Evolutionary conservation across 2,797 vertebrate genomes (phyloP), one percentile per base, ranked within the genome.

Genomic region (Glossophaga mutica): DNA sequence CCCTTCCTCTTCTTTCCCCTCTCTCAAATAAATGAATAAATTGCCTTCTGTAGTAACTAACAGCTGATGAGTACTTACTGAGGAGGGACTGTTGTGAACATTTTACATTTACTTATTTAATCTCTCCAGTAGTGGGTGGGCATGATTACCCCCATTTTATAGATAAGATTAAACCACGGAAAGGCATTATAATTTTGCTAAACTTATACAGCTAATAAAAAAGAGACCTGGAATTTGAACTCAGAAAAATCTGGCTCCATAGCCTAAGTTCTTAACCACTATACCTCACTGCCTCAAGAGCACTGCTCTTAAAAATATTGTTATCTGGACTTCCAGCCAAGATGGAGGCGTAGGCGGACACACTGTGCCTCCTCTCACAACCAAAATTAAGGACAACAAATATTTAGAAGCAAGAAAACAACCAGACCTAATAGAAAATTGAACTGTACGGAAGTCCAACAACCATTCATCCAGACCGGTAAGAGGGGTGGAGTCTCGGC

Each of bases 111-210:
- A 79, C 39, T 71, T 89, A 85, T 52, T 83, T 71, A 77, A 89
- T 84, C 59, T 74, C 67, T 29, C 34, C 16, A 44, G 57, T 87
- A 70, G 52, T 82, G 15, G 32, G 22, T 48, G 70, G 77, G 42
- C 62, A 78, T 3, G 34, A 52, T 70, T 83, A 82, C 44, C 42
- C 71, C 8, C 42, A 90, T 78, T 84, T 95, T 90, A 62, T 70
- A 92, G 42, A 87, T 50, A 16, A 90, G 59, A 87, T 81, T 90
- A 71, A 87, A 57, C n/a, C 59, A 93, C n/a, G 76, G 34, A 92
- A 26, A 87, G 18, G 11, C 70, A 74, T 70, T 91, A 73, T 90
- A 79, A 87, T 83, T 83, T 94, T 78, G 48, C 57, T 42, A 65
- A 85, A 15, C 22, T 81, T 65, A 70, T n/a, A 50, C 8, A 81